Percentiles rank a stretch among this genome's conserved stretches.
Evolutionary conservation across 1,140 invertebrate genomes (phyloP).

Genomic region (Cydia fagiglandana): DNA sequence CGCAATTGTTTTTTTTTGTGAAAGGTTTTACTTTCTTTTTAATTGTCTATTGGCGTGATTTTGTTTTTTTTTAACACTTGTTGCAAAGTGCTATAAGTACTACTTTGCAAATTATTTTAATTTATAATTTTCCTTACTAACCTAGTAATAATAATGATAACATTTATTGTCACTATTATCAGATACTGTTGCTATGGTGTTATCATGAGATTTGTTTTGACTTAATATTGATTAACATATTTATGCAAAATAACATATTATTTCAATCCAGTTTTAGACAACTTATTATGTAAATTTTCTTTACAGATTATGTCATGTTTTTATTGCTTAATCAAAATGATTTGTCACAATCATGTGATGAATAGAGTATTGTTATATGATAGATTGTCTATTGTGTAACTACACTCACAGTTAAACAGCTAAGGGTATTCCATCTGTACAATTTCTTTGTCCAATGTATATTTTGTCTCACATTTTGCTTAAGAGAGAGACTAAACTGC

Average conservation of each 20-base stretch:
- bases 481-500: too few species aligned
- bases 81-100: not conserved
- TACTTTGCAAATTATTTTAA: not conserved
- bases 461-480: too few species aligned
- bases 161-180: not conserved
- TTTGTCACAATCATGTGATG: not conserved
- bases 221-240: too few species aligned
- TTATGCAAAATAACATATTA: too few species aligned
- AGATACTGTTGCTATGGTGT: not conserved
- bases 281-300: not conserved
- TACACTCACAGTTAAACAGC: too few species aligned
- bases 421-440: too few species aligned
- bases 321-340: not conserved
- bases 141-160: not conserved
- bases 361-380: not conserved
- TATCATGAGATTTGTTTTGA: too few species aligned
- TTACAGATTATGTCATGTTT: not conserved
- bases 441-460: too few species aligned
- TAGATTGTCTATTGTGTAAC: not conserved
- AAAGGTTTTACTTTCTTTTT: not conserved
- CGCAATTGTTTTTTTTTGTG: conserved; percentile 11
- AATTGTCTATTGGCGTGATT: conserved; percentile 1
- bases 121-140: not conserved
- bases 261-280: not conserved
- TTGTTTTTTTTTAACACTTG: not conserved